Evolutionary conservation across 2,888 invertebrate genomes (phyloP), one percentile per base, ranked within the genome.

Genomic region (Himalopsyche anomala): DNA sequence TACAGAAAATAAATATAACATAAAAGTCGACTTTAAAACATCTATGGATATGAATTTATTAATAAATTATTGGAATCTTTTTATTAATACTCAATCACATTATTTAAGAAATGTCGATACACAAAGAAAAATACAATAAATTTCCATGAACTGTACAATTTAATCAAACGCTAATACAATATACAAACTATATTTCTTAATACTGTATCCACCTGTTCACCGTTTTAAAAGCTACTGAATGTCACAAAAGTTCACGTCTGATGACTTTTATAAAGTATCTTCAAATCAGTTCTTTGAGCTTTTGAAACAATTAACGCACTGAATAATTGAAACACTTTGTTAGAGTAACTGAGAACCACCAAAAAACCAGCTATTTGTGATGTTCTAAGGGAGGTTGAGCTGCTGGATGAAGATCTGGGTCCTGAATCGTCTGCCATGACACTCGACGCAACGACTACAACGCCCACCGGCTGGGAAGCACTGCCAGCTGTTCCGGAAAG

Each of bases 381-480:
- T 3, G 28, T 62, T 19, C 19, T 62, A 2, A 36, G 38, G 15
- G 38, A 8, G 11, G 36, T 38, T 5, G 74, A 74, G 5, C 28
- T 1, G 15, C 74, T 12, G 28, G 82, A 40, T 42, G 82, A 19
- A n/a, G 55, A 45, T 54, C 85, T 81, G 4, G 82, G 80, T 17
- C 83, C 82, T 8, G 86, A 86, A 62, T 87, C 87, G 69, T 87
- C 87, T 17, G 87, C 83, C 84, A 87, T 86, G 38, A 87, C 87
- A 51, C 87, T 87, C 19, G 87, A 87, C 5, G 87, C 87, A 15
- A 87, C 87, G 42, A 87, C 84, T 1, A 86, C 86, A 17, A 85
- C 85, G 74, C 85, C 84, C 12, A 84, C 81, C 12, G 84, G 62
- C 28, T 81, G 55, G 6, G 86, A 84, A 17, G 80, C 84, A 38